Evolutionary conservation across 1,140 invertebrate genomes (phyloP), one percentile per base, ranked within the genome.

Genomic region (Aphis gossypii): DNA sequence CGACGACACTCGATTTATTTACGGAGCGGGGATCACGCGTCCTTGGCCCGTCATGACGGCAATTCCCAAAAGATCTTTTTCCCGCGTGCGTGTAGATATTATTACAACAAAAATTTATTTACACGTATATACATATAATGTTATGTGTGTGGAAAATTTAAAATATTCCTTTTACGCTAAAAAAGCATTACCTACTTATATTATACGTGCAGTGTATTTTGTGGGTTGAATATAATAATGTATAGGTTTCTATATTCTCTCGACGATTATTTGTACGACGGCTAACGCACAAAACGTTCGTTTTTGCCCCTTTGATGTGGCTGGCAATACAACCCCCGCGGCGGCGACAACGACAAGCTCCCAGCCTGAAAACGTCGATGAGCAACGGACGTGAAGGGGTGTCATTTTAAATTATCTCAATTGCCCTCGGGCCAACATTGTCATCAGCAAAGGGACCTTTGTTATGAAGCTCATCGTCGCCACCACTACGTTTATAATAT

Each of bases 391-490:
- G 82, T 48, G 35, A 84, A 93, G 92, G 92, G 92, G 92, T 86
- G 92, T 86, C 76, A 84, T 93, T 93, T 93, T 86, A 93, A 93
- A 93, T 93, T 93, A 56, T 48, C 82, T 83, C 76, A 35, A 54
- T 83, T 41, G 92, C 82, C 76, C 82, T 54, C n/a, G 35, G 38
- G 76, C 82, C 48, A n/a, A n/a, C 38, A 92, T 92, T 92, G 91
- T 92, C 91, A 92, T 92, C 56, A 68, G 68, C 90, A 92, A 92
- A 76, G 68, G 48, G 44, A 76, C 60, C 54, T 90, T 90, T 90
- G 88, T 90, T 90, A 90, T 60, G 38, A 25, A 60, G 35, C 87
- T 89, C 48, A 51, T 54, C 87, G 25, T 89, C 48, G 87, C 48
- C 25, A 8, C 41, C 35, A 20, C 76, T 18, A 21, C 41, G n/a